Percentiles rank a stretch among this genome's conserved stretches.
Evolutionary conservation across 2,797 vertebrate species (phyloP).

Genomic region (Sebastes vulpes): DNA sequence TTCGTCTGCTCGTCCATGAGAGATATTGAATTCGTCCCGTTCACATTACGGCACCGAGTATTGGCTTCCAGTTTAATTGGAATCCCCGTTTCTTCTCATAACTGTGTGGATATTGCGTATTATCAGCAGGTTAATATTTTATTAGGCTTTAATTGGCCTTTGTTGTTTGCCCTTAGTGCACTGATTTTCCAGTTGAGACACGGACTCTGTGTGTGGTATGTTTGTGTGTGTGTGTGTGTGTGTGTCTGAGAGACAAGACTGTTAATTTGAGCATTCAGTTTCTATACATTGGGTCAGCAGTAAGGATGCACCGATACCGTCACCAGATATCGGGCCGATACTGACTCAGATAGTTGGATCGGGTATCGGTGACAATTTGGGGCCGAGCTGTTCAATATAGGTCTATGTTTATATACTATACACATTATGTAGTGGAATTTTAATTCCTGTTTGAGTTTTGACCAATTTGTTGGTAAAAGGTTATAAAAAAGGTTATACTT

Average conservation of each 20-base stretch:
- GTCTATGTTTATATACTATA: no score
- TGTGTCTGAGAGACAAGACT: background rate
- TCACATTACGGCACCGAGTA: constrained; percentile 46
- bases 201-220: background rate
- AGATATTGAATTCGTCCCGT: constrained; percentile 65
- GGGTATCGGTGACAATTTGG: no score
- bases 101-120: constrained; percentile 69
- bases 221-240: constrained; percentile 22
- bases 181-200: constrained; percentile 56
- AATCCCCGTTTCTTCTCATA: constrained; percentile 56
- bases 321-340: no score
- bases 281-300: constrained; percentile 20
- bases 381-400: no score
- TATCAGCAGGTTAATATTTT: constrained; percentile 81
- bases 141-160: constrained; percentile 78
- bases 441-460: no score
- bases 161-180: constrained; percentile 65
- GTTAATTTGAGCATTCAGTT: constrained; percentile 10
- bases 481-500: no score
- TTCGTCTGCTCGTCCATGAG: constrained; percentile 28
- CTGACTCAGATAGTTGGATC: no score
- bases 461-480: no score
- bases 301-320: background rate
- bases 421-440: no score
- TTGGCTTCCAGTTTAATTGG: constrained; percentile 69